Evolutionary conservation across 2,113 vertebrate species (phyloP).

Genomic region (Genyomyrus donnyi): DNA sequence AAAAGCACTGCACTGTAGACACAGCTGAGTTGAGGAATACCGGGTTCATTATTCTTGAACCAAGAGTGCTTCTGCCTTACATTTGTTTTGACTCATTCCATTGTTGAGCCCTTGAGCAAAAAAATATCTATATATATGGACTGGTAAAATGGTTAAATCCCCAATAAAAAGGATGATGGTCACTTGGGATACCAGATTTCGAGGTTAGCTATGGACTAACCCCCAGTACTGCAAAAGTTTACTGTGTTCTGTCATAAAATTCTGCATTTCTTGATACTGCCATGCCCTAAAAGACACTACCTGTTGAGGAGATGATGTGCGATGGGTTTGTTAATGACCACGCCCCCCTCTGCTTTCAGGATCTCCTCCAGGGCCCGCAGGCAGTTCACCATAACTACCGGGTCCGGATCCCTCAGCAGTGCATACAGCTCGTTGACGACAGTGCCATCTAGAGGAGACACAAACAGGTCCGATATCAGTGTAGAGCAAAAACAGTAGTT

Average conservation of each 20-base stretch:
- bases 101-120: background rate
- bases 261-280: background rate
- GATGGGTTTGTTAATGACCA: constrained; percentile 94
- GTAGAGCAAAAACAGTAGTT: background rate
- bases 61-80: background rate
- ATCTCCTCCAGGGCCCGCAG: constrained; percentile 90
- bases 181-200: background rate
- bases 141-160: background rate
- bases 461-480: background rate
- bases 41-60: background rate
- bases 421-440: constrained; percentile 92
- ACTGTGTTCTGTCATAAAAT: background rate
- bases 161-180: background rate
- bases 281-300: constrained; percentile 43
- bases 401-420: constrained; percentile 87
- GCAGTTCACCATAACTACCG: constrained; percentile 92
- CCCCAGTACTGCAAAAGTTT: background rate
- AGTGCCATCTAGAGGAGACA: constrained; percentile 60
- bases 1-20: background rate
- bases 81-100: background rate
- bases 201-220: background rate
- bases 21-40: background rate
- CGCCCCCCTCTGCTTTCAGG: constrained; percentile 81
- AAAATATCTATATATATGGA: background rate
- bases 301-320: constrained; percentile 95